Conservation (phyloP, 2,113 vertebrate genomes). For the Nyctereutes procyonoides region DNA sequence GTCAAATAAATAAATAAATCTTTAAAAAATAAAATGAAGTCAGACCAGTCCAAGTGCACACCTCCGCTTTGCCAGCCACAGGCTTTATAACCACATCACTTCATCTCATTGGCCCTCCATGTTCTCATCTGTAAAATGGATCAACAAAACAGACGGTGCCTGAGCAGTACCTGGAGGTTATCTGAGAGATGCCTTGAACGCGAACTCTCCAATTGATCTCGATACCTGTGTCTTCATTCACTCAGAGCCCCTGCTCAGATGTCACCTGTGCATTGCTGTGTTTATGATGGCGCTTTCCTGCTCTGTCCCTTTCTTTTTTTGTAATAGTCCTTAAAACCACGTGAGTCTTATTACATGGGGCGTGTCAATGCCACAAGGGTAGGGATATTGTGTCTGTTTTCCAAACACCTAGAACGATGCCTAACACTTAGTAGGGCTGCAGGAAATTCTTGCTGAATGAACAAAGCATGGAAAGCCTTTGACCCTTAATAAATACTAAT, state of each 20-base stretch:
- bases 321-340: background rate
- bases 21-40: background rate
- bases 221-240: background rate
- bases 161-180: background rate
- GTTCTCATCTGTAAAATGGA: background rate
- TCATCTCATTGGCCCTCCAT: background rate
- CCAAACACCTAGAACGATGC: background rate
- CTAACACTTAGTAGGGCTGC: background rate
- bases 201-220: background rate
- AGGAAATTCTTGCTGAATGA: background rate
- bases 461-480: background rate
- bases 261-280: background rate
- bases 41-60: background rate
- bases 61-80: background rate
- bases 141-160: fast-evolving
- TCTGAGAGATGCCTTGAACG: no score
- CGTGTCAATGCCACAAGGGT: background rate
- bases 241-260: background rate
- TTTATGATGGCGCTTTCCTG: background rate
- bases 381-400: background rate
- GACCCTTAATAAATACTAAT: background rate
- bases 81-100: background rate
- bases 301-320: background rate
- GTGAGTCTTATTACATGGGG: background rate
- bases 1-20: no score